These are phyloP conservation scores for Pantelozetes paolii DNA, from an alignment of 2,888 invertebrate species.

Conservation along the genomic window DNA sequence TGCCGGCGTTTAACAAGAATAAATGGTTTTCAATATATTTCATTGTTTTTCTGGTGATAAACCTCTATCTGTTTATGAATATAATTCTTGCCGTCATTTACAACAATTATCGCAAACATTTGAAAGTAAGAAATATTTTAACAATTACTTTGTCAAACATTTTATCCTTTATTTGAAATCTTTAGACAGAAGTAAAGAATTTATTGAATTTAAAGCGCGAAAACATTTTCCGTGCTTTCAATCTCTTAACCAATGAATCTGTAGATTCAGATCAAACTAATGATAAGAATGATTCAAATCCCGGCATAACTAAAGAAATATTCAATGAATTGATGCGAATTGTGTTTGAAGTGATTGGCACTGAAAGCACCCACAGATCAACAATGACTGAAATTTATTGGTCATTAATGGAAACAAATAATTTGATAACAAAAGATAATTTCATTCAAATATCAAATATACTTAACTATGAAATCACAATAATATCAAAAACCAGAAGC, in stretches of 20 bases:
- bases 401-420: constrained; percentile 53
- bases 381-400: constrained; percentile 51
- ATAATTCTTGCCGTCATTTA: constrained; percentile 57
- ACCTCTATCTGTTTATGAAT: constrained; percentile 56
- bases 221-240: constrained; percentile 53
- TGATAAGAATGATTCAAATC: constrained; percentile 41
- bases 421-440: constrained; percentile 49
- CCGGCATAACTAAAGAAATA: constrained; percentile 50
- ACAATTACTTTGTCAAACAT: not conserved
- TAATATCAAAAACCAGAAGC: constrained; percentile 50
- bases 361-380: not conserved
- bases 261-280: not conserved
- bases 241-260: constrained; percentile 49
- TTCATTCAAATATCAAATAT: constrained; percentile 55
- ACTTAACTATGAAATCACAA: constrained; percentile 54
- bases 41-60: constrained; percentile 54
- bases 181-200: constrained; percentile 47
- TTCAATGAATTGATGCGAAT: constrained; percentile 52
- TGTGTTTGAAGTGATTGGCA: constrained; percentile 49
- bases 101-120: constrained; percentile 55
- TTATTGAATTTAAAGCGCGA: constrained; percentile 52
- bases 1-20: constrained; percentile 55
- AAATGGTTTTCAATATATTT: constrained; percentile 55
- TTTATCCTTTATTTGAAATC: constrained; percentile 19
- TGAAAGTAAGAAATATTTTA: constrained; percentile 51